phyloP scores from a whole-genome alignment of 2,797 vertebrate genomes.

The Kryptopterus vitreolus region DNA sequence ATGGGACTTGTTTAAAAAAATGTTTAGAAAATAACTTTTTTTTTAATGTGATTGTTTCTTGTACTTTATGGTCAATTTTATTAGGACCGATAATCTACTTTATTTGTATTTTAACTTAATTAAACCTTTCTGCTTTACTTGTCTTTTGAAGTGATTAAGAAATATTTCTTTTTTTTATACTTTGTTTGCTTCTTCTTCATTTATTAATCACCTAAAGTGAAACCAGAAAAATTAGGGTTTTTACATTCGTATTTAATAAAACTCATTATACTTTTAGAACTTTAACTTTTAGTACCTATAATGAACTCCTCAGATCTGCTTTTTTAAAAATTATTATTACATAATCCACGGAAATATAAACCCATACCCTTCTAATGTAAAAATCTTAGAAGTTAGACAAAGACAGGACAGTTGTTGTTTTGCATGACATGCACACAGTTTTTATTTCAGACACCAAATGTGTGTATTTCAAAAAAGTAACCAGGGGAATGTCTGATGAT shows the following conservation, averaged over 20 bases:
- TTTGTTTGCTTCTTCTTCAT: neutral
- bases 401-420: neutral
- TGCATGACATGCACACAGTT: constrained; percentile 19
- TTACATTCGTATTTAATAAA: no score
- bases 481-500: neutral
- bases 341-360: no score
- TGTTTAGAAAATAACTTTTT: neutral
- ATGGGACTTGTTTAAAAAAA: neutral
- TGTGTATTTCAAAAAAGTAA: neutral
- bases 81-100: constrained; percentile 59
- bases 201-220: neutral
- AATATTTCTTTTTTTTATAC: neutral
- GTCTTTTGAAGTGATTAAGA: neutral
- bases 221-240: no score
- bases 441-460: constrained; percentile 11
- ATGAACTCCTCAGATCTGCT: no score
- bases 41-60: constrained; percentile 6
- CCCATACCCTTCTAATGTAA: no score
- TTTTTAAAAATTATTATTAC: no score
- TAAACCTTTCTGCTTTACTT: constrained; percentile 54
- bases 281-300: no score
- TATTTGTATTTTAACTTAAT: constrained; percentile 70
- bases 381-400: neutral
- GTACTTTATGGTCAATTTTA: constrained; percentile 37
- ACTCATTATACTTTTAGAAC: no score